Conservation (phyloP, 37 sponge, comb jelly and placozoan genomes). For the Ianthella basta region DNA sequence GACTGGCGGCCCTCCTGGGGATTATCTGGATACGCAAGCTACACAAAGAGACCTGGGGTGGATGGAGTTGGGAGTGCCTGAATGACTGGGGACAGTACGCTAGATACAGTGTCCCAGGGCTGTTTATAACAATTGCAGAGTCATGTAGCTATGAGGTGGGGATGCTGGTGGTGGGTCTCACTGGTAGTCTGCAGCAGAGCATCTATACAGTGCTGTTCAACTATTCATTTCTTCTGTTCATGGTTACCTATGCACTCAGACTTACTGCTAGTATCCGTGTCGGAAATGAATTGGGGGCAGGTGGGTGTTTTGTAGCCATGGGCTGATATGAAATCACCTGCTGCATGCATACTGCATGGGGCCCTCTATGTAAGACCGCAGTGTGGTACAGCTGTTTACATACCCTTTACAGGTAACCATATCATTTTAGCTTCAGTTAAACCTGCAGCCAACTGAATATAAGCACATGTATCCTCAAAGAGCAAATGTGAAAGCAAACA, state of each 20-base stretch:
- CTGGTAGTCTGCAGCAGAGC: constrained; percentile 40
- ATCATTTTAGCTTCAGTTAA: too few species aligned
- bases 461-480: too few species aligned
- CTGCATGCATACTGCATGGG: too few species aligned
- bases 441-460: too few species aligned
- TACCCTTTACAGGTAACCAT: too few species aligned
- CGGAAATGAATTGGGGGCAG: constrained; percentile 70
- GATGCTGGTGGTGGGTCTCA: constrained; percentile 45
- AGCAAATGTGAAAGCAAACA: too few species aligned
- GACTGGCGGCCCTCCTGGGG: constrained; percentile 7
- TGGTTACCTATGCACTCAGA: constrained; percentile 43
- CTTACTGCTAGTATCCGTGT: constrained; percentile 50
- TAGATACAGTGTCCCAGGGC: constrained; percentile 51
- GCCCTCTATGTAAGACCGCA: too few species aligned
- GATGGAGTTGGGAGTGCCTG: constrained; percentile 68
- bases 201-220: constrained; percentile 39
- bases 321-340: too few species aligned
- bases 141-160: constrained; percentile 52
- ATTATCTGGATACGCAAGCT: constrained; percentile 31
- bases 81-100: constrained; percentile 52
- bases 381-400: too few species aligned
- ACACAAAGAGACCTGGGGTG: constrained; percentile 61
- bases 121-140: constrained; percentile 35
- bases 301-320: neutral
- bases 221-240: constrained; percentile 11